phyloP scores from a whole-genome alignment of 2,888 invertebrate species.

The Meandrusa payeni region DNA sequence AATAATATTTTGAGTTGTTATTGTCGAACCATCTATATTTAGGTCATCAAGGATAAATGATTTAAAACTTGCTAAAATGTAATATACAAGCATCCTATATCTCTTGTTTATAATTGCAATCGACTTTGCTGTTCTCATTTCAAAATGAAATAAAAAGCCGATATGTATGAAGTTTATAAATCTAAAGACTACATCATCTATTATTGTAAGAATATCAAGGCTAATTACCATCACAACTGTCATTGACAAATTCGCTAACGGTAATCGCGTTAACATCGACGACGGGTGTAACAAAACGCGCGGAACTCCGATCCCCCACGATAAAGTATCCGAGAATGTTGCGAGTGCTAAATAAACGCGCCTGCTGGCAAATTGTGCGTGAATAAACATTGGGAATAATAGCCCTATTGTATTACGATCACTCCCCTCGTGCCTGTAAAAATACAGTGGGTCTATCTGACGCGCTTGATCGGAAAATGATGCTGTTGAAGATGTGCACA shows the following conservation, averaged over 20 bases:
- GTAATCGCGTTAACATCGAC: slow-evolving; percentile 29
- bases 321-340: slow-evolving; percentile 45
- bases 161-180: too few relatives aligned
- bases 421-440: slow-evolving; percentile 31
- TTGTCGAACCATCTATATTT: too few relatives aligned
- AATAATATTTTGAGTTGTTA: too few relatives aligned
- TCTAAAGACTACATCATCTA: too few relatives aligned
- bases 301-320: slow-evolving; percentile 24
- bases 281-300: slow-evolving; percentile 19
- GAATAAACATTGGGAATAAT: slow-evolving; percentile 73
- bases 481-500: slow-evolving; percentile 15
- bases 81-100: too few relatives aligned
- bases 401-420: slow-evolving; percentile 68
- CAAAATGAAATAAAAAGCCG: too few relatives aligned
- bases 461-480: slow-evolving; percentile 35
- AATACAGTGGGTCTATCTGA: slow-evolving; percentile 30
- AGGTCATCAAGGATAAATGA: too few relatives aligned
- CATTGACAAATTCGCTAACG: slow-evolving; percentile 14
- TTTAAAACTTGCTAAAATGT: too few relatives aligned
- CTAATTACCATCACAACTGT: slow-evolving; percentile 19
- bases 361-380: slow-evolving; percentile 73
- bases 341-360: slow-evolving; percentile 70
- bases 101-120: too few relatives aligned
- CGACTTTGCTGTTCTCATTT: too few relatives aligned
- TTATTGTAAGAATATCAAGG: too few relatives aligned